Evolutionary conservation across 2,797 vertebrate species (phyloP).

Genomic region (Oceanodroma leucorhoa): DNA sequence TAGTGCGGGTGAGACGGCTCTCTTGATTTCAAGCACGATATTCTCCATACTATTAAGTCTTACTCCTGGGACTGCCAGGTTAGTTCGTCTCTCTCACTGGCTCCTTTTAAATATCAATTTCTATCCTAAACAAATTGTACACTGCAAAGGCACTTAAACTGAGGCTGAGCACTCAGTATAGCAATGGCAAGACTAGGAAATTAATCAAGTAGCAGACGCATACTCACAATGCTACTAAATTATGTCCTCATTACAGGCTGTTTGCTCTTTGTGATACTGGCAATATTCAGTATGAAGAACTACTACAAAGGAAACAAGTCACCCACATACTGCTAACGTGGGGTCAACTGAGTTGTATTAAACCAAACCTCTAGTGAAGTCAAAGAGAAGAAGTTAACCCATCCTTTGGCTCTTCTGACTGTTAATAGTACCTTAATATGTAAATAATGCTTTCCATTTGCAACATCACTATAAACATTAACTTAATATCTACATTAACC

Average conservation of each 20-base stretch:
- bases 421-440: background rate
- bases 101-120: constrained; percentile 11
- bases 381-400: background rate
- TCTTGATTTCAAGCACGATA: background rate
- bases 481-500: background rate
- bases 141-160: background rate
- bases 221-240: background rate
- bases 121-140: background rate
- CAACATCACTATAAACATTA: background rate
- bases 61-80: background rate
- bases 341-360: rapidly evolving
- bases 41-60: background rate
- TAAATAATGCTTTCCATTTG: background rate
- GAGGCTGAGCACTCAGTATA: background rate
- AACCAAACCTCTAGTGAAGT: background rate
- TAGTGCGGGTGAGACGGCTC: background rate
- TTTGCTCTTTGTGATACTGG: background rate
- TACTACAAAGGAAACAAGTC: background rate
- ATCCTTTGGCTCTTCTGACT: background rate
- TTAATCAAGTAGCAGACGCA: background rate
- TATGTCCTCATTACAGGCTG: background rate
- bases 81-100: background rate
- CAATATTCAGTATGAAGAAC: background rate
- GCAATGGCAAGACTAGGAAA: background rate
- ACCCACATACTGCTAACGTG: background rate